Evolutionary conservation across 1,140 invertebrate species (phyloP), one percentile per base, ranked within the genome.

Genomic region (Hypsibius dujardini): DNA sequence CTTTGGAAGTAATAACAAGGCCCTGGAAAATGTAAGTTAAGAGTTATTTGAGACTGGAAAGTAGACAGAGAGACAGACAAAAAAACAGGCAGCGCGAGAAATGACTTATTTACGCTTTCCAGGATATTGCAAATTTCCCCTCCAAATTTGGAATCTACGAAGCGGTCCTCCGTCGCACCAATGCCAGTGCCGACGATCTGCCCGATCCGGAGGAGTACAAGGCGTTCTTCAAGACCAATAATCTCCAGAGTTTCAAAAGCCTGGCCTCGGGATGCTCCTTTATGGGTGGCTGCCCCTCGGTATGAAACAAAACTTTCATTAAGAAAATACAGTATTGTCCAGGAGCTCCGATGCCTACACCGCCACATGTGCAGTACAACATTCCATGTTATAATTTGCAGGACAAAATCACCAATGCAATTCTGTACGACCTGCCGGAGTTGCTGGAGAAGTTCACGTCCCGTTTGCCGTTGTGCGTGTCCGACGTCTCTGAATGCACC

Each of bases 131-230:
- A 12, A 7, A 56, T n/a, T 56, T 56, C n/a, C 50, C 50, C 50
- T 7, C 50, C 50, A 56, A 56, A n/a, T 56, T 56, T n/a, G 50
- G 50, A 7, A 56, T 56, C n/a, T 56, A 56, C 50, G 50, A 56
- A 12, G 50, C 50, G 50, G 50, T 56, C 50, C 50, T 56, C 7
- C 50, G 50, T 12, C 50, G 50, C 7, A 56, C 50, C 50, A 56
- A 56, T 56, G 50, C 50, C 50, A 56, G 50, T n/a, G 50, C 50
- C 7, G 50, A 56, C 50, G 50, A 56, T n/a, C n/a, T 56, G 50
- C 50, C 50, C 50, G 50, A 56, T 12, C 50, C 50, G 50, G 50
- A 56, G n/a, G 50, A 56, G 7, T 56, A 56, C n/a, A 56, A 56
- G 50, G 7, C 50, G 7, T 56, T 56, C 50, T 56, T 56, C 50